A percentile compares a stretch with the other conserved stretches of the same genome.
phyloP scores from a whole-genome alignment of 1,140 invertebrate genomes.

The Halictus rubicundus region DNA sequence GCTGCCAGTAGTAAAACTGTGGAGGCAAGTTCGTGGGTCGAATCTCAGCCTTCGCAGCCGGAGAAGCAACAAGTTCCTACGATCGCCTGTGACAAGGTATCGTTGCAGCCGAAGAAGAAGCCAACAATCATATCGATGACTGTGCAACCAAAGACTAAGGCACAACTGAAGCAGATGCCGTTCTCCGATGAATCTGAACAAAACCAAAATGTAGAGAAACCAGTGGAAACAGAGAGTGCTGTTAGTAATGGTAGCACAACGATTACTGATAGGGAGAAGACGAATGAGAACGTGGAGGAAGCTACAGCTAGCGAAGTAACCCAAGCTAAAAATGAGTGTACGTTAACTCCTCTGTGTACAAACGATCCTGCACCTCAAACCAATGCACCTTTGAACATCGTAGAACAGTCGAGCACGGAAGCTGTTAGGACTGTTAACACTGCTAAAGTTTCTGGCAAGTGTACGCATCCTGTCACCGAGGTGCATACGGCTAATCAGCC shows the following conservation, averaged over 20 bases:
- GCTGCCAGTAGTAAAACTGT: not conserved
- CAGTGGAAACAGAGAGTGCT: not conserved
- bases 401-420: not conserved
- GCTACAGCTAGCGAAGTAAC: not conserved
- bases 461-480: not conserved
- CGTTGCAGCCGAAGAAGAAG: not conserved
- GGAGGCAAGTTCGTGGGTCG: not conserved
- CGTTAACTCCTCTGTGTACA: not conserved
- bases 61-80: not conserved
- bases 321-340: not conserved
- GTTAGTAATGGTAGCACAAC: not conserved
- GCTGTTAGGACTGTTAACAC: not conserved
- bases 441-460: no score
- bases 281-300: not conserved
- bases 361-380: not conserved
- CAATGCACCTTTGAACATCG: not conserved
- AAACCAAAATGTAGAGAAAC: not conserved
- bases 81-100: not conserved
- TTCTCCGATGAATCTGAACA: conserved; percentile 40
- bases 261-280: not conserved
- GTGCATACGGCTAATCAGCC: not conserved
- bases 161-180: conserved; percentile 73
- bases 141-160: conserved; percentile 68
- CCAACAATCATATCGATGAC: not conserved
- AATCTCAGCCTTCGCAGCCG: not conserved